A percentile compares a stretch with the other conserved stretches of the same genome.
These are phyloP conservation scores for Drosophila guanche DNA, from an alignment of 1,140 invertebrate genomes.

Conservation along the genomic window DNA sequence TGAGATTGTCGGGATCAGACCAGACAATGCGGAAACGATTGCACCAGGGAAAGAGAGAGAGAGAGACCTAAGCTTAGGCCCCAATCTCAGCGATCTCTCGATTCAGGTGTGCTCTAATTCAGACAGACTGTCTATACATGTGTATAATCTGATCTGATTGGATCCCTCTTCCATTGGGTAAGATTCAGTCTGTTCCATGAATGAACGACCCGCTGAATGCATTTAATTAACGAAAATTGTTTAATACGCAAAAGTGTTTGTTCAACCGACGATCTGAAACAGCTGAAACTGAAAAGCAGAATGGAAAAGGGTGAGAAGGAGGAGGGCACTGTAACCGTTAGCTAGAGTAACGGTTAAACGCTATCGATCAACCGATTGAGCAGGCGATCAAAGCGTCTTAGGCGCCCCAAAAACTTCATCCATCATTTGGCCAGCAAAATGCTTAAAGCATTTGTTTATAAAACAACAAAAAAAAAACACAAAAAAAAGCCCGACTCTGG, in stretches of 20 bases:
- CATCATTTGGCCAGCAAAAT: conserved; percentile 16
- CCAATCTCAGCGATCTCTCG: conserved; percentile 40
- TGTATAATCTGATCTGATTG: conserved; percentile 11
- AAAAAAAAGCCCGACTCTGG: too few relatives aligned
- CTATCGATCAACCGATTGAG: conserved; percentile 50
- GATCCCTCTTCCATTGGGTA: too few relatives aligned
- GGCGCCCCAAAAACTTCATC: conserved; percentile 20
- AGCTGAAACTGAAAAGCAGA: conserved; percentile 3
- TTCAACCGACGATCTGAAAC: conserved; percentile 44
- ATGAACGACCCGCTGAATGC: conserved; percentile 35
- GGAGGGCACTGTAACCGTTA: conserved; percentile 21
- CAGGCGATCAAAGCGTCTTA: conserved; percentile 23
- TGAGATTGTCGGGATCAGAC: too few relatives aligned
- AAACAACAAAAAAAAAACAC: conserved; percentile 22
- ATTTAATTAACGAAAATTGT: conserved; percentile 48
- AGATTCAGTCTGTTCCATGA: conserved; percentile 44
- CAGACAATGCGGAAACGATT: conserved; percentile 5
- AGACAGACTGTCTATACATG: conserved; percentile 47
- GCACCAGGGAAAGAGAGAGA: too few relatives aligned
- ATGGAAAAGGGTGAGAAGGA: not conserved
- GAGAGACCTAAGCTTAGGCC: not conserved
- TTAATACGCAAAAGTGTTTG: conserved; percentile 37
- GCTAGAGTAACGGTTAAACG: conserved; percentile 27
- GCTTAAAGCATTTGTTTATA: conserved; percentile 33
- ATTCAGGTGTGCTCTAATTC: conserved; percentile 34